Conservation (phyloP, 64 coral and sea anemone genomes). For the Trachythela sp. region DNA sequence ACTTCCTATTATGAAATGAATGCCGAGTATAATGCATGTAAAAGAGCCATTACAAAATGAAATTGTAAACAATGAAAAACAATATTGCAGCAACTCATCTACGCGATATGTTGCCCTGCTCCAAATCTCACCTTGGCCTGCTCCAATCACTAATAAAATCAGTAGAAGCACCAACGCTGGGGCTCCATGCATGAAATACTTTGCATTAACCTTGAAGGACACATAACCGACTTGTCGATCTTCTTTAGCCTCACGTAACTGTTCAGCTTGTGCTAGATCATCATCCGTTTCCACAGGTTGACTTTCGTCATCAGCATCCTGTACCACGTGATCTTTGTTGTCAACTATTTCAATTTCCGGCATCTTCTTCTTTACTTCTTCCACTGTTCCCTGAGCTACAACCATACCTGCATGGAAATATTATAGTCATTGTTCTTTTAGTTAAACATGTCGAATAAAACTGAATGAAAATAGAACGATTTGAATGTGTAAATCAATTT, state of each 20-base stretch:
- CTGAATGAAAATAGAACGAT: too few species aligned
- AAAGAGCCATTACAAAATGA: too few species aligned
- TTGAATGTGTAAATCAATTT: too few species aligned
- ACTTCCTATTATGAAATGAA: too few species aligned
- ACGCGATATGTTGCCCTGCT: not conserved
- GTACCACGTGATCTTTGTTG: not conserved
- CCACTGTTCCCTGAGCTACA: not conserved
- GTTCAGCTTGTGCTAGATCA: not conserved
- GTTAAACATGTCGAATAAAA: too few species aligned
- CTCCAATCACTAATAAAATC: not conserved
- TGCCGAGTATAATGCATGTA: too few species aligned
- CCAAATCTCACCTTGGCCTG: not conserved
- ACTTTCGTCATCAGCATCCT: not conserved
- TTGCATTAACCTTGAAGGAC: not conserved
- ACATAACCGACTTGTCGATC: not conserved
- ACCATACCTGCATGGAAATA: not conserved
- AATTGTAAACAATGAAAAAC: too few species aligned
- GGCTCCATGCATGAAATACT: not conserved
- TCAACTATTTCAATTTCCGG: not conserved
- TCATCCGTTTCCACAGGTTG: not conserved
- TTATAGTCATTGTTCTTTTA: too few species aligned
- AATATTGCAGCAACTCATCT: too few species aligned
- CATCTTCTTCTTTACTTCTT: not conserved
- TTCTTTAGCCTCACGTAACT: not conserved
- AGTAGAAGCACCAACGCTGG: not conserved